These are phyloP conservation scores for Lerista edwardsae DNA, from an alignment of 2,797 vertebrate species.

Conservation along the genomic window DNA sequence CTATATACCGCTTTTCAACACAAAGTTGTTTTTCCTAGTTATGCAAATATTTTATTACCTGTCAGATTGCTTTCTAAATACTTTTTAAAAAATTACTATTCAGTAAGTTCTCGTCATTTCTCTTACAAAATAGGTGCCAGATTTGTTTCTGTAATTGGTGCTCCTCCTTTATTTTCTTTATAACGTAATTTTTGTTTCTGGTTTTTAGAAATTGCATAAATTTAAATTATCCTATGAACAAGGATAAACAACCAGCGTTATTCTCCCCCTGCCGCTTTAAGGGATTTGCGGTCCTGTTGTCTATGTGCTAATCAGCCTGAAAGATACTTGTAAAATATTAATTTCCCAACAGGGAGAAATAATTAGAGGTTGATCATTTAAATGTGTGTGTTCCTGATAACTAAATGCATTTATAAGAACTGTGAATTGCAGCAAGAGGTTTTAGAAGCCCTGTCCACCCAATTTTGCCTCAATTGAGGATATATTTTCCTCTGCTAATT, in stretches of 20 bases:
- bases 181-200: neutral
- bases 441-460: neutral
- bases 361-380: neutral
- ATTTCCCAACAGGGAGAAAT: neutral
- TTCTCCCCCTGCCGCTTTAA: neutral
- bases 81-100: neutral
- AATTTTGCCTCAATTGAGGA: neutral
- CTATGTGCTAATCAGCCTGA: neutral
- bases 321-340: neutral
- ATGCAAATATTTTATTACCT: neutral
- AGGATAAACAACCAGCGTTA: neutral
- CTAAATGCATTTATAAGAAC: neutral
- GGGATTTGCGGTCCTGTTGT: neutral
- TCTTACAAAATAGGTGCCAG: neutral
- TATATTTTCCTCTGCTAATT: conserved; percentile 21
- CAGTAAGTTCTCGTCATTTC: neutral
- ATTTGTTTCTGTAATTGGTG: neutral
- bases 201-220: neutral
- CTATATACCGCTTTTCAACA: no score
- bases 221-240: neutral
- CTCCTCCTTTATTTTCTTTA: neutral
- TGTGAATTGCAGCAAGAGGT: conserved; percentile 2
- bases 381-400: neutral
- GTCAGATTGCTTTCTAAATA: no score
- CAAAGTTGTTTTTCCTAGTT: neutral